Percentiles rank a stretch among this genome's conserved stretches.
Evolutionary conservation across 2,888 invertebrate species (phyloP).

Genomic region (Torymus auratus): DNA sequence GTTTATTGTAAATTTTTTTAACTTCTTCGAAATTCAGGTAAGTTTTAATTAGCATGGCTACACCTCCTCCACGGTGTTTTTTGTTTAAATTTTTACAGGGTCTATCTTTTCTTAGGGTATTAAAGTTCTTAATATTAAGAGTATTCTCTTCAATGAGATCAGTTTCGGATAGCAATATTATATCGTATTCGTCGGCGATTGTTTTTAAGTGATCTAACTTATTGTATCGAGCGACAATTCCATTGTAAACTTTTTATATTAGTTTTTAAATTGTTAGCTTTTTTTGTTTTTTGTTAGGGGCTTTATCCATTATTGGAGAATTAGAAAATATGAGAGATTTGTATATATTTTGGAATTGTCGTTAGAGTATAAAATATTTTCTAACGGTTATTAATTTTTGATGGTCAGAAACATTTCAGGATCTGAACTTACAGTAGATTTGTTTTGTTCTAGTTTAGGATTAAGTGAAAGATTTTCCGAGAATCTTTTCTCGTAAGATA

Average conservation of each 20-base stretch:
- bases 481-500: too few relatives aligned
- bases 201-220: neutral
- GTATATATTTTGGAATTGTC: too few relatives aligned
- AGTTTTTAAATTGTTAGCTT: neutral
- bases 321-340: too few relatives aligned
- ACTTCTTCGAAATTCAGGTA: neutral
- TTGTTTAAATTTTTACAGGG: neutral
- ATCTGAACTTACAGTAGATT: too few relatives aligned
- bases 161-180: constrained; percentile 7
- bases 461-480: too few relatives aligned
- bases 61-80: neutral
- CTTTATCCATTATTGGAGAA: too few relatives aligned
- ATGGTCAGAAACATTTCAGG: too few relatives aligned
- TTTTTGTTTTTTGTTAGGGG: neutral
- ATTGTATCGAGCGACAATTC: constrained; percentile 4
- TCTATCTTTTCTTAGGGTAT: neutral
- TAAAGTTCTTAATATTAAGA: neutral
- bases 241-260: constrained; percentile 5
- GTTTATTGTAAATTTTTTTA: neutral
- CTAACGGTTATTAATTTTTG: too few relatives aligned
- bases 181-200: neutral
- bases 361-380: too few relatives aligned
- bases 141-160: neutral
- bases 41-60: neutral
- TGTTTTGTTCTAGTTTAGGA: too few relatives aligned